Base-by-base conservation (phyloP, 2,888 invertebrate species). In the Poecilus cupreus region DNA sequence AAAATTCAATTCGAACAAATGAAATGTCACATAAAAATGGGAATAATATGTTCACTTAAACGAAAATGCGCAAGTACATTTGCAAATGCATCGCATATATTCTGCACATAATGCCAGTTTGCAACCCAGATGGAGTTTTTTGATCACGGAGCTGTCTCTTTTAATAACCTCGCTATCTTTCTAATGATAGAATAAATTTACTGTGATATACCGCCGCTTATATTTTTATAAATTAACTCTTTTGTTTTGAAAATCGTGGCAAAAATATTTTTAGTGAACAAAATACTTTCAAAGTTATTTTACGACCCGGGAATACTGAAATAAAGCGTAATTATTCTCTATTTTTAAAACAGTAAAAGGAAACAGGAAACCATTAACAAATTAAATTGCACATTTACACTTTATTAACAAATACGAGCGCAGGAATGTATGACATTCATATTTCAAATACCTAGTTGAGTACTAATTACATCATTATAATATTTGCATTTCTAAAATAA, bases 21-120 rank as follows among this genome's bases (percentile, higher is more conserved):
- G 60, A 64, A 60, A 77, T 46, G 77, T 77, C 77, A 77, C 60
- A 77, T 77, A 43, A 77, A 76, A 77, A 60, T 60, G 24, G 32
- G 72, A 75, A 75, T 75, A 75, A 75, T 77, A 60, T 43, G 20
- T 60, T 64, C 39, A 77, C 60, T 60, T 77, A 60, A 77, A 77
- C 32, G 77, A 60, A 77, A 32, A 64, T 37, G 37, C 39, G 43
- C 77, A 60, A 39, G 64, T 77, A 43, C 51, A 46, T 77, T 46
- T 77, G 64, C 60, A 43, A 57, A 77, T 43, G 51, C 54, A 54
- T 39, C 51, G 51, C 64, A 68, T 68, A 68, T 68, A 68, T 68
- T 32, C 37, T 37, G 39, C 64, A 37, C 32, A 13, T 68, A 68
- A 68, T 37, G 64, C 24, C 49, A 26, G 49, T 51, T 51, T 51